A percentile compares a stretch with the other conserved stretches of the same genome.
Evolutionary conservation across 2,797 vertebrate genomes (phyloP).

Genomic region (Enteromius argenteus): DNA sequence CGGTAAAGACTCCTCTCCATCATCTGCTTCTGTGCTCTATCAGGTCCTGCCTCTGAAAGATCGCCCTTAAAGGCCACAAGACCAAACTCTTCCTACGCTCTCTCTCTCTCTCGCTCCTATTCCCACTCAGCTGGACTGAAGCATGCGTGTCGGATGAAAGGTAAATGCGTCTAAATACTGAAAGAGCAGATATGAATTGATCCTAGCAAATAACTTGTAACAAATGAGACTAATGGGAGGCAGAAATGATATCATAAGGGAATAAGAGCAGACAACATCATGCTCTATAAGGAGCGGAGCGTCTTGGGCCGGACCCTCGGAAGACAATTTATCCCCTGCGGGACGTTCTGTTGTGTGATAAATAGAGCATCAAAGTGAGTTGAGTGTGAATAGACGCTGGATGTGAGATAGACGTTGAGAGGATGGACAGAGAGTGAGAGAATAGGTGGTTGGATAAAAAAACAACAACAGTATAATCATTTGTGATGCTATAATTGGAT

Average conservation of each 20-base stretch:
- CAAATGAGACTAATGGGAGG: conserved; percentile 27
- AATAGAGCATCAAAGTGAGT: conserved; percentile 59
- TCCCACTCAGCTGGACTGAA: conserved; percentile 61
- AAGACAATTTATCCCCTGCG: conserved; percentile 40
- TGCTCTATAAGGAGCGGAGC: conserved; percentile 9
- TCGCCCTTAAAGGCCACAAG: conserved; percentile 62
- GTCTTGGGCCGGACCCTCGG: neutral
- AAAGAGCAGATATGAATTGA: conserved; percentile 40
- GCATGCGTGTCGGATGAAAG: neutral
- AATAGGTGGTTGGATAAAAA: conserved; percentile 18
- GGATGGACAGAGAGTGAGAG: conserved; percentile 34
- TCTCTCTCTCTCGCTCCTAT: conserved; percentile 59
- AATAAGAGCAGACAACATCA: conserved; percentile 57
- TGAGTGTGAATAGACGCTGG: conserved; percentile 44
- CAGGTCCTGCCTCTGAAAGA: conserved; percentile 78
- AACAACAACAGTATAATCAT: conserved; percentile 31
- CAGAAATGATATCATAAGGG: conserved; percentile 78
- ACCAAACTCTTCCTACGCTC: conserved; percentile 2
- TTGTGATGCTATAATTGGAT: conserved; percentile 34
- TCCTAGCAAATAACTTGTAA: neutral
- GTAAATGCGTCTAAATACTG: neutral
- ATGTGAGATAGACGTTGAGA: conserved; percentile 42
- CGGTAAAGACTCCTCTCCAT: conserved; percentile 83
- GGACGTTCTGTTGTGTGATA: conserved; percentile 42
- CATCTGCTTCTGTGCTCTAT: conserved; percentile 76